phyloP scores from a whole-genome alignment of 1,140 invertebrate species.

The Papilio polyxenes region DNA sequence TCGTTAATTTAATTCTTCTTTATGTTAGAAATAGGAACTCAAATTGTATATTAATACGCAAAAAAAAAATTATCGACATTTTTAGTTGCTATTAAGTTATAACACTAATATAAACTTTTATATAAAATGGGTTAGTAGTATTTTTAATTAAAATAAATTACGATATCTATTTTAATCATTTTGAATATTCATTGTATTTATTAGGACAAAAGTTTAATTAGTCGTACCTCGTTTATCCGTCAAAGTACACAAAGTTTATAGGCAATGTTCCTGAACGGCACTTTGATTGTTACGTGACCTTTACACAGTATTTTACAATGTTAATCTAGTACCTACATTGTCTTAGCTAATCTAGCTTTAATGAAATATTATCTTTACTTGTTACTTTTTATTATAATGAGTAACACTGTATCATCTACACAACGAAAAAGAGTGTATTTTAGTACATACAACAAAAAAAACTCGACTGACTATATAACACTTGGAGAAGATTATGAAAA shows the following conservation, averaged over 20 bases:
- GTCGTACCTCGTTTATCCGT: constrained; percentile 9
- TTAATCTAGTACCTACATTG: background rate
- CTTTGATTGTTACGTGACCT: background rate
- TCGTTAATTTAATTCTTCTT: background rate
- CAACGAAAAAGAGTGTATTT: too few species aligned
- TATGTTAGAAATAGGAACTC: background rate
- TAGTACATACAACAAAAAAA: too few species aligned
- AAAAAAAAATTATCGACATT: too few species aligned
- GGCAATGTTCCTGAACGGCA: constrained; percentile 2
- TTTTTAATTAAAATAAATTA: background rate
- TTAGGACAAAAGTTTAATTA: constrained; percentile 20
- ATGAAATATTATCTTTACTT: background rate
- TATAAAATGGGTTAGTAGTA: too few species aligned
- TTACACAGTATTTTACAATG: background rate
- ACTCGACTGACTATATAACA: too few species aligned
- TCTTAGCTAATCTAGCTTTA: background rate
- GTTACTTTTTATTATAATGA: too few species aligned
- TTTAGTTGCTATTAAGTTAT: too few species aligned
- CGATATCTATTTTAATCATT: background rate
- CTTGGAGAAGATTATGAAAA: too few species aligned
- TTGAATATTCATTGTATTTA: background rate
- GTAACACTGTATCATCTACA: too few species aligned
- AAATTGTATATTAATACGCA: too few species aligned
- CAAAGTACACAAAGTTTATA: constrained; percentile 17
- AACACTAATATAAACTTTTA: too few species aligned